Base-by-base conservation (phyloP, 2,113 vertebrate species). In the Gymnogyps californianus region DNA sequence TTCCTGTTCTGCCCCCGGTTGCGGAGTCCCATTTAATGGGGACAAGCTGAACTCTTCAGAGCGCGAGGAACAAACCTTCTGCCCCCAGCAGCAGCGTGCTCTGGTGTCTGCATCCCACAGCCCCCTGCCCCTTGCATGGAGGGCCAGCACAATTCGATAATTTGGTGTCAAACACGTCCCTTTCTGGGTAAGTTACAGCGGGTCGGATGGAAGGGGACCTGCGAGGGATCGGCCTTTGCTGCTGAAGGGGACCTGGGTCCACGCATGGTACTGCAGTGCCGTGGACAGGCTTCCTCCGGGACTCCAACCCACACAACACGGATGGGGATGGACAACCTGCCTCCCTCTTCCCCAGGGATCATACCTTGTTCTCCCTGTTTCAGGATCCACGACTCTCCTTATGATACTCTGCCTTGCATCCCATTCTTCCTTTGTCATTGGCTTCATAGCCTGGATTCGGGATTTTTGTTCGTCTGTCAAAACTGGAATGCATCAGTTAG, bases 391-490 rank as follows among this genome's bases (percentile, higher is more conserved):
- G 7, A 99, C 99, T 92, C 97, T 98, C 90, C 99, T 98, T 70
- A 99, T 99, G 80, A 99, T 85, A 0, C 99, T 99, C 98, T 99
- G 99, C 76, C 99, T 97, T 6, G 99, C 99, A 0, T 99, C 99
- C 94, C 99, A 99, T 83, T 99, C 99, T 78, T 99, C 99, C 96
- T 99, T 99, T 3, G 99, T 99, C 98, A 99, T 98, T 1, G 99
- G 99, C 85, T 99, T 99, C 98, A 99, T 99, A 1, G 99, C 99
- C 97, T 99, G 98, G 83, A 99, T 98, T 31, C 99, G 98, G 59
- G 99, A 99, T 59, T 99, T 99, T 98, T 99, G 99, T 44, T 99
- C 99, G 2, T 99, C 99, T 1, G 99, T 99, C 98, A 99, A 98
- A 16, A 92, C 99, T 99, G 95, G 85, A 95, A 67, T 1, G 44